Evolutionary conservation across 1,140 invertebrate genomes (phyloP), one percentile per base, ranked within the genome.

Genomic region (Rhagoletis zephyria): DNA sequence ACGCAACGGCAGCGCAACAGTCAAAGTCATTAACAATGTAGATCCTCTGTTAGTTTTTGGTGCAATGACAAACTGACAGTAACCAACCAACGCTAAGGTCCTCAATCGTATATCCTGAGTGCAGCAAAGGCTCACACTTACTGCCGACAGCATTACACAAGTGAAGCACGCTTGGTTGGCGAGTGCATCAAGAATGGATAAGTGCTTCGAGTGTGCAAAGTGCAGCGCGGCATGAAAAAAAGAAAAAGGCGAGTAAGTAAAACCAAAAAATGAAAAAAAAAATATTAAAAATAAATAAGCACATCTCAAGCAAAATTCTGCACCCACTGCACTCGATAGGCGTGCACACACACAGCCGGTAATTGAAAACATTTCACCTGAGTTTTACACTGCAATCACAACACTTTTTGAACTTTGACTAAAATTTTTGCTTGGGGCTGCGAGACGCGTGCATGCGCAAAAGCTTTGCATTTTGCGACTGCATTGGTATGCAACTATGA

Each of bases 21-120:
- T 74, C 67, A 74, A 74, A 74, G 42, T 74, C 67, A 74, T 74
- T 74, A 74, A 74, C 67, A 74, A 74, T 74, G 67, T 48, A 74
- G 67, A 74, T 74, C 45, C 40, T 74, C 30, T 74, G 67, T 74
- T 74, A 48, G 67, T 74, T 74, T 74, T 48, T 42, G 67, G 42
- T 7, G 67, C 12, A 67, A 30, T 67, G 64, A 67, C 64, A 67
- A 67, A 10, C 9, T 10, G 64, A 4, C 64, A 19, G 64, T 30
- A 65, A 40, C 10, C 51, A 56, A 30, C 16, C 61, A 65, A 65
- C 7, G 19, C 64, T 7, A 7, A 40, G 19, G 2, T 65, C 1
- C 30, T 30, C 7, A 3, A 30, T 30, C 30, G 30, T 30, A 30
- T 30, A 30, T 30, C 30, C 30, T 74, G 42, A 16, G 45, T 74